Base-by-base conservation (phyloP, 2,888 invertebrate species). In the Chrysolina americana region DNA sequence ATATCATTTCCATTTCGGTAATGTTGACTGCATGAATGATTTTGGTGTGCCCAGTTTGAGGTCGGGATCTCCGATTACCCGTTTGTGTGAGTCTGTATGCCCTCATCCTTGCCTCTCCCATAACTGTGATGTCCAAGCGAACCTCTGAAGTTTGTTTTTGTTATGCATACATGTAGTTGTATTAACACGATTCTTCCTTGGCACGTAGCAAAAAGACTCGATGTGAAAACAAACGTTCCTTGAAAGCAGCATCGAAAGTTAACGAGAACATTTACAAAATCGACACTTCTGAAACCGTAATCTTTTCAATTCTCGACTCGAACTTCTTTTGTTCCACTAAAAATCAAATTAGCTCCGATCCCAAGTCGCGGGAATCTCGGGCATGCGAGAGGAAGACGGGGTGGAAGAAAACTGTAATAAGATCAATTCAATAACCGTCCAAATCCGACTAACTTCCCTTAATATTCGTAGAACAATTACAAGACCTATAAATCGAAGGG, bases 371-470 rank as follows among this genome's bases (percentile, higher is more conserved):
- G 28, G 59, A 59, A 59, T 59, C 59, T 59, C 59, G 59, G 36
- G 36, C 59, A 59, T 59, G 36, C 59, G 53, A 56, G 23, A 23
- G n/a, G 59, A 59, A 59, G 59, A 59, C 59, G 59, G 59, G n/a
- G 28, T 17, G 59, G 9, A 59, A 59, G 59, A 59, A 59, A 74
- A 78, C 71, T 76, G 71, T 77, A 78, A 79, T 79, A 76, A 77
- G 79, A 76, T 79, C 78, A 77, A 79, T 79, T 79, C 79, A 75
- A 79, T 79, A 79, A 78, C 77, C 79, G 77, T 76, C 74, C 72
- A 77, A 77, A 73, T 72, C 44, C 53, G 53, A 53, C 53, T 21
- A 21, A 53, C 19, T 53, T 53, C 68, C 68, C 59, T 79, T 77
- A 76, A 79, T 78, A 79, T 79, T 77, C 76, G 76, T 65, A 70